Evolutionary conservation across 2,113 vertebrate genomes (phyloP), one percentile per base, ranked within the genome.

Genomic region (Arizona elegans): DNA sequence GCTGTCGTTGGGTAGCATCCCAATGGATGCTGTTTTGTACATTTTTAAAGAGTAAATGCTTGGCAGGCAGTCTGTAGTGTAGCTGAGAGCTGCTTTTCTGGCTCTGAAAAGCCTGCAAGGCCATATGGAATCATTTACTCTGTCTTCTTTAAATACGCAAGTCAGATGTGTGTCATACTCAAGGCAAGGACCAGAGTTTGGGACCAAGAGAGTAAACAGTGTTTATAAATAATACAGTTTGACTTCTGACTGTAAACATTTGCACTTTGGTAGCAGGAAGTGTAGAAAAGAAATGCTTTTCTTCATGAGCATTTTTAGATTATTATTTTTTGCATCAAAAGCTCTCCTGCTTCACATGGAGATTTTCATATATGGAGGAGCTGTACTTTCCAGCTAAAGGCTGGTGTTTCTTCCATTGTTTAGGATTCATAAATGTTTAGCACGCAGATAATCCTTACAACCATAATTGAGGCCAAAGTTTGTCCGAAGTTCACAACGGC

Each of bases 121-220:
- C 91, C 95, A 93, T 95, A 70, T 94, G 96, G 93, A 94, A 95
- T 65, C 94, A n/a, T 90, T 96, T 95, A 94, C 0, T 47, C 17
- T 38, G 47, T 85, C 47, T 91, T 91, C 24, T 93, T 47, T 95
- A 91, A 92, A 91, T 81, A 92, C 87, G 92, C 93, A 21, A 94
- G 91, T 87, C 95, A 94, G 95, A 94, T 91, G 94, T 92, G 91
- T 50, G 3, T 85, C 19, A 5, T 86, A 53, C 53, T 3, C 89
- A 19, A 58, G 0, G 86, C 70, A 26, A 52, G 59, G 93, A 26
- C 50, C 21, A 6, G 33, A 29, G 90, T 89, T 62, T 86, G 11
- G 0, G 54, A 87, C 92, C 75, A 33, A 24, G 55, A 43, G 93
- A 26, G 56, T 92, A 88, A 95, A 89, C 93, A 89, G 12, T n/a